Conservation (phyloP, 2,113 vertebrate genomes). For the Podarcis cretensis region DNA sequence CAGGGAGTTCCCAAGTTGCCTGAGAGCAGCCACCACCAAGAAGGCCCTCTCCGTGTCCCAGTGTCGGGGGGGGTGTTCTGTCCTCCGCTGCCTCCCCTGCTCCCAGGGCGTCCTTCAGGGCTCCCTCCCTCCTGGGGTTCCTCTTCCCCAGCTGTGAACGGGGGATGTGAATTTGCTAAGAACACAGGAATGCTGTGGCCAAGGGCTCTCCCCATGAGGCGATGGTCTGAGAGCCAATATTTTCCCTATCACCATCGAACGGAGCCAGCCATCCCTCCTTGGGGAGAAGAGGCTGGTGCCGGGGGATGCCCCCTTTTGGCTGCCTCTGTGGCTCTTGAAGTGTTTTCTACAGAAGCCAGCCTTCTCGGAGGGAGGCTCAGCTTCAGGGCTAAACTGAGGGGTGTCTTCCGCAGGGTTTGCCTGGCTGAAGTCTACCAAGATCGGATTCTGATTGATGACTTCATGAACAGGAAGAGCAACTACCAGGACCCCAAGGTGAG, state of each 20-base stretch:
- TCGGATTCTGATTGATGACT: slow-evolving; percentile 81
- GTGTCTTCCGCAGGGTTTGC: slow-evolving; percentile 82
- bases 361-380: too few relatives aligned
- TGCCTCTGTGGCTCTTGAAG: background rate
- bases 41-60: too few relatives aligned
- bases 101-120: too few relatives aligned
- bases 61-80: background rate
- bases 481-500: slow-evolving; percentile 85
- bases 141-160: background rate
- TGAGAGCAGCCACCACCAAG: too few relatives aligned
- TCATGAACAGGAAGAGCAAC: slow-evolving; percentile 81
- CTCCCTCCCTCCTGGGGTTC: background rate
- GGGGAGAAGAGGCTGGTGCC: background rate
- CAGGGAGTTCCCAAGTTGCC: too few relatives aligned
- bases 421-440: slow-evolving; percentile 95
- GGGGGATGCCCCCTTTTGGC: background rate
- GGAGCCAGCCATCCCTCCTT: background rate
- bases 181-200: too few relatives aligned
- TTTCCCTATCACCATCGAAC: background rate
- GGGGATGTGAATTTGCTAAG: background rate
- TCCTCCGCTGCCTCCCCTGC: background rate
- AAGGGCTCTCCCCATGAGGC: too few relatives aligned
- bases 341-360: background rate
- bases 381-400: background rate
- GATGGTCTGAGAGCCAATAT: too few relatives aligned